Conservation (phyloP, 2,888 invertebrate species). For the Phytoseiulus persimilis region DNA sequence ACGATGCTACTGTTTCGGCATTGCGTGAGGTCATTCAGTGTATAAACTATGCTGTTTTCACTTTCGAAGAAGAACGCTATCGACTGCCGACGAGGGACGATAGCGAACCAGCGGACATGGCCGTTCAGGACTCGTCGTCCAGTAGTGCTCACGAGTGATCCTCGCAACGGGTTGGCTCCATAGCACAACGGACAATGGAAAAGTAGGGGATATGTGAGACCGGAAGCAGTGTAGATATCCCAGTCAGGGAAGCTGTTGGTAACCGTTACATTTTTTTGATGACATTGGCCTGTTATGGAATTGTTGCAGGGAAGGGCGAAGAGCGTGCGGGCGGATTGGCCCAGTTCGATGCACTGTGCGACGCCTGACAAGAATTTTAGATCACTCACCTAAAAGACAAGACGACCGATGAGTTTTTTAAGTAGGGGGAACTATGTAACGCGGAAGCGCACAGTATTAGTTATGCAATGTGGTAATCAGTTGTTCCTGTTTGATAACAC, state of each 20-base stretch:
- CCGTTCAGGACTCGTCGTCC: neutral
- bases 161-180: no score
- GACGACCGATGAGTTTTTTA: neutral
- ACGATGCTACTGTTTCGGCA: constrained; percentile 22
- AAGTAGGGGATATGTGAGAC: no score
- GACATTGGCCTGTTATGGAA: neutral
- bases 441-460: neutral
- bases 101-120: neutral
- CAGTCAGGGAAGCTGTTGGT: neutral
- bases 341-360: no score
- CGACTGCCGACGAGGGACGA: neutral
- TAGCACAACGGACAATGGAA: no score
- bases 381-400: neutral
- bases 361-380: no score
- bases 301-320: neutral
- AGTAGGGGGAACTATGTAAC: neutral
- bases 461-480: neutral
- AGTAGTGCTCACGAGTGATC: neutral
- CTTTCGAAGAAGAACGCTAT: constrained; percentile 28
- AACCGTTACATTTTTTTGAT: neutral
- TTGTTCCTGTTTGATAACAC: no score
- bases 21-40: constrained; percentile 14
- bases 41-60: constrained; percentile 31
- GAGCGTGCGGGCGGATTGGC: neutral
- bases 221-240: neutral